Percentiles rank a stretch among this genome's conserved stretches.
Evolutionary conservation across 2,888 invertebrate genomes (phyloP).

Genomic region (Pollenia labialis): DNA sequence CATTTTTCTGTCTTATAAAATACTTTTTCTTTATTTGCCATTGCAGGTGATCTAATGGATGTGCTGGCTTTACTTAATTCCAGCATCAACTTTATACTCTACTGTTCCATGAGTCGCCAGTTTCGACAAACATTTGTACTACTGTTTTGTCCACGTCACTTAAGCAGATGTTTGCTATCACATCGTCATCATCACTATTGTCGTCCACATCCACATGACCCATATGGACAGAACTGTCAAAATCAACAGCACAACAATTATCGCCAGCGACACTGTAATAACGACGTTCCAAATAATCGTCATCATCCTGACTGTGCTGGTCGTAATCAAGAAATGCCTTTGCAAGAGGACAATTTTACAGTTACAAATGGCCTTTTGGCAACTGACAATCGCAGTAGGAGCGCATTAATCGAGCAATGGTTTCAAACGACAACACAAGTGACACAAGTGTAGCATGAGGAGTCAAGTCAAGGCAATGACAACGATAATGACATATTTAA

Average conservation of each 20-base stretch:
- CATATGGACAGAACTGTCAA: slow-evolving; percentile 16
- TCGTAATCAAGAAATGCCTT: slow-evolving; percentile 52
- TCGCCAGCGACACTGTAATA: slow-evolving; percentile 27
- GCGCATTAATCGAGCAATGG: slow-evolving; percentile 64
- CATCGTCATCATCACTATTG: slow-evolving; percentile 66
- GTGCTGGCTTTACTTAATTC: slow-evolving; percentile 94
- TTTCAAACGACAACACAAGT: slow-evolving; percentile 70
- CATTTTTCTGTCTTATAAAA: neutral
- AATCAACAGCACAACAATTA: slow-evolving; percentile 48
- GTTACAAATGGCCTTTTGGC: slow-evolving; percentile 53
- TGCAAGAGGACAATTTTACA: slow-evolving; percentile 68
- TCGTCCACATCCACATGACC: slow-evolving; percentile 33
- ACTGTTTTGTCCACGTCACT: slow-evolving; percentile 87
- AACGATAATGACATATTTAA: slow-evolving; percentile 39
- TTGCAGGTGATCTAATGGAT: slow-evolving; percentile 92
- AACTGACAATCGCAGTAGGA: slow-evolving; percentile 58
- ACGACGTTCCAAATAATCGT: slow-evolving; percentile 41
- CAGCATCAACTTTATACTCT: slow-evolving; percentile 95
- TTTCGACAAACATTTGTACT: slow-evolving; percentile 91
- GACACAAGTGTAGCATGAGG: slow-evolving; percentile 69
- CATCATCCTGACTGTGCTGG: slow-evolving; percentile 29
- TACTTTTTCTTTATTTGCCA: slow-evolving; percentile 28
- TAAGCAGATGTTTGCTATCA: slow-evolving; percentile 78
- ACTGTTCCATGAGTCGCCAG: slow-evolving; percentile 95
- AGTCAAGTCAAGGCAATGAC: slow-evolving; percentile 46